Evolutionary conservation across 2,888 invertebrate species (phyloP).

Genomic region (Piscicola geometra): DNA sequence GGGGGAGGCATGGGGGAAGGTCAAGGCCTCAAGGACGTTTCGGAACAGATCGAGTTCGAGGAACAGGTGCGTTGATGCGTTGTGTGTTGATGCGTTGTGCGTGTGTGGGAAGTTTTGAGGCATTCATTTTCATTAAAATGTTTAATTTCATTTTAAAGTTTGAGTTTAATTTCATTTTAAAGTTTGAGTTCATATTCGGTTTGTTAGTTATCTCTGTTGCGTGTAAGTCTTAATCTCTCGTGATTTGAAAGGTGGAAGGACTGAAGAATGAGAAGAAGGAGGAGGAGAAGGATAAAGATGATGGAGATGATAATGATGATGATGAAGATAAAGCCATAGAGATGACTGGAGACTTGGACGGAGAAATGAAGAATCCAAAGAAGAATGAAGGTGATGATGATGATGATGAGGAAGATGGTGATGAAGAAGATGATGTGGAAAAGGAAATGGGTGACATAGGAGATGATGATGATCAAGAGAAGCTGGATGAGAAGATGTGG

Average conservation of each 20-base stretch:
- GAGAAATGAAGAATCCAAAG: slow-evolving; percentile 69
- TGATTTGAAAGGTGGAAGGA: slow-evolving; percentile 30
- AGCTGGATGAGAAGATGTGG: slow-evolving; percentile 59
- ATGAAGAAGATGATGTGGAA: slow-evolving; percentile 66
- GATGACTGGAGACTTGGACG: slow-evolving; percentile 93
- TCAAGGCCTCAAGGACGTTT: slow-evolving; percentile 82
- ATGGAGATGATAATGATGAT: slow-evolving; percentile 58
- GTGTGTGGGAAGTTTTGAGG: neutral
- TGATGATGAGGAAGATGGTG: slow-evolving; percentile 59
- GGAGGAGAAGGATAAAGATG: slow-evolving; percentile 65
- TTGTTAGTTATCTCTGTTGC: neutral
- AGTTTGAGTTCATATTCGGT: neutral
- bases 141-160: slow-evolving; percentile 1
- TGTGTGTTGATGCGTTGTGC: neutral
- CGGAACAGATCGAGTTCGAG: slow-evolving; percentile 77
- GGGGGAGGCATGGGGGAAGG: slow-evolving; percentile 90
- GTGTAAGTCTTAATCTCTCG: no score
- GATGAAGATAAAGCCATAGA: slow-evolving; percentile 63
- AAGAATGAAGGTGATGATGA: slow-evolving; percentile 47
- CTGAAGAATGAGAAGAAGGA: slow-evolving; percentile 69
- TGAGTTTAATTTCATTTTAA: neutral
- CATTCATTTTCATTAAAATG: neutral
- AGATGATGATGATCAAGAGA: slow-evolving; percentile 57
- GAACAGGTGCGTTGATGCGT: slow-evolving; percentile 65
- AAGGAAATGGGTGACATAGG: slow-evolving; percentile 95